A percentile compares a stretch with the other conserved stretches of the same genome.
Conservation (phyloP, 2,888 invertebrate species). For the Melanostoma mellinum region DNA sequence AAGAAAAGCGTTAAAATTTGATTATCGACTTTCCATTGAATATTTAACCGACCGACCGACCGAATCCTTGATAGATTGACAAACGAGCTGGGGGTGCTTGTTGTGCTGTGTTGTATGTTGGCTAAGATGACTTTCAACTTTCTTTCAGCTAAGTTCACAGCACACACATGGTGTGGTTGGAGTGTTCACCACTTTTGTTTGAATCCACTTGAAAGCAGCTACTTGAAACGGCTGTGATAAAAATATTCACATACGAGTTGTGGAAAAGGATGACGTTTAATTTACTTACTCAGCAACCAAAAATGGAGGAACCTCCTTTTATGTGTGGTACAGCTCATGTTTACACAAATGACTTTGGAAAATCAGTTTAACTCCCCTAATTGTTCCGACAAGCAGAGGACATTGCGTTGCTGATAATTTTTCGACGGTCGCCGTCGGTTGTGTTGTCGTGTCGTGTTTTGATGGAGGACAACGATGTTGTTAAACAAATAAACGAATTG, state of each 20-base stretch:
- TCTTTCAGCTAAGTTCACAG: slow-evolving; percentile 29
- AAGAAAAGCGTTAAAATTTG: slow-evolving; percentile 67
- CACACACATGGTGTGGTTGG: background rate
- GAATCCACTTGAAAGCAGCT: slow-evolving; percentile 55
- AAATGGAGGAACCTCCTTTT: slow-evolving; percentile 40
- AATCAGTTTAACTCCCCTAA: slow-evolving; percentile 71
- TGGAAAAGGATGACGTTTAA: background rate
- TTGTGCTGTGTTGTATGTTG: slow-evolving; percentile 29
- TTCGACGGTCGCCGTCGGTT: slow-evolving; percentile 41
- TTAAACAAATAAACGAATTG: slow-evolving; percentile 64
- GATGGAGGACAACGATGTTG: slow-evolving; percentile 71
- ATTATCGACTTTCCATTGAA: slow-evolving; percentile 67
- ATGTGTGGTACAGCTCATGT: slow-evolving; percentile 38
- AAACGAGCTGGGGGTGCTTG: slow-evolving; percentile 15
- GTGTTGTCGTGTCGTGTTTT: slow-evolving; percentile 64
- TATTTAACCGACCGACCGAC: slow-evolving; percentile 16
- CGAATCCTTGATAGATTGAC: slow-evolving; percentile 40
- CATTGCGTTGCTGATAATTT: slow-evolving; percentile 63
- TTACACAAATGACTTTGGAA: slow-evolving; percentile 71
- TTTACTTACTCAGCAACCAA: slow-evolving; percentile 30
- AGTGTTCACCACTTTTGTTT: slow-evolving; percentile 21
- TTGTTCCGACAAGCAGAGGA: slow-evolving; percentile 53
- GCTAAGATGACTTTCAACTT: slow-evolving; percentile 61
- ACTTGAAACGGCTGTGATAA: slow-evolving; percentile 17
- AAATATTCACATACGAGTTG: slow-evolving; percentile 2